Base-by-base conservation (phyloP, 2,888 invertebrate genomes). In the Ormyrus rosae region DNA sequence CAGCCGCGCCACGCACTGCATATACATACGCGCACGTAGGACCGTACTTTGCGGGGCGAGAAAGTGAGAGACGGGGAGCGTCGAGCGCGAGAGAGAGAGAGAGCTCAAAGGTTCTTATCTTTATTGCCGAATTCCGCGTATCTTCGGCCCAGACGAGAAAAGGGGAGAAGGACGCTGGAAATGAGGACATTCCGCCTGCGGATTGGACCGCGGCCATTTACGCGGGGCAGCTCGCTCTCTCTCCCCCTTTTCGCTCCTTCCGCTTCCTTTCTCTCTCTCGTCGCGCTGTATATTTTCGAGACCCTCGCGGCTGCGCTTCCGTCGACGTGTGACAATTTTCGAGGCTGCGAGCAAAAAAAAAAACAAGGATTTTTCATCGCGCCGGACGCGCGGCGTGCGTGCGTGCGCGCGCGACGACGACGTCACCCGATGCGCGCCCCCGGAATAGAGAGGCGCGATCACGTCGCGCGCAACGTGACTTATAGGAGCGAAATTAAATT, bases 171-270 rank as follows among this genome's bases (percentile, higher is more conserved):
- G 56, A 1, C 6, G 45, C 50, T 58, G 73, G 85, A 86, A 88
- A 87, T 86, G 87, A 88, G 87, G 87, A 88, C 87, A 88, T 88
- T 88, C 88, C 88, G 84, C 65, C 60, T 46, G 67, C 81, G 85
- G 87, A 88, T 87, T 86, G 85, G 85, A 85, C 85, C 86, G 84
- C 82, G 83, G 84, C 86, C 87, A 87, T 88, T 88, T 88, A 87
- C 61, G 73, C 4, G 58, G 65, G 68, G 34, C 5, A 19, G 34
- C 51, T 6, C 61, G n/a, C 69, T 60, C 55, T 53, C n/a, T 34
- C 69, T 34, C 51, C 61, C 46, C 53, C 71, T 71, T n/a, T 50
- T 48, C 55, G 45, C 55, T 6, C 10, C 13, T 56, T 56, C 56
- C n/a, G 34, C 68, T 56, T 45, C 56, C 56, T 55, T 55, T 13